Percentiles rank a stretch among this genome's conserved stretches.
These are phyloP conservation scores for Silurus aristotelis DNA, from an alignment of 2,797 vertebrate species.

Conservation along the genomic window DNA sequence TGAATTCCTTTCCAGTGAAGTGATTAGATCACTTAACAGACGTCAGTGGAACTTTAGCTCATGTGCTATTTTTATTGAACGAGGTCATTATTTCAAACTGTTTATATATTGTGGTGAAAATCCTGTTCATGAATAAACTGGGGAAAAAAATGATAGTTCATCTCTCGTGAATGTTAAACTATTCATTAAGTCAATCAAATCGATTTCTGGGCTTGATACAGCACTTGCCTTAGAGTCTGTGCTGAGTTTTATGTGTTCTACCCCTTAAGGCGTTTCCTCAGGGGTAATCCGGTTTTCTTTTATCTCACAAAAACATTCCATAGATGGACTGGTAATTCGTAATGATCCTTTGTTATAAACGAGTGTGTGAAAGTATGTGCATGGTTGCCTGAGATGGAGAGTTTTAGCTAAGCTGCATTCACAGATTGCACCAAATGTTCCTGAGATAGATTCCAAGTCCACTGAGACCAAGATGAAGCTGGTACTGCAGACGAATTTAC, in stretches of 20 bases:
- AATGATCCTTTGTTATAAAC: neutral
- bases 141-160: too few species aligned
- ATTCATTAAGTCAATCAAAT: neutral
- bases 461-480: neutral
- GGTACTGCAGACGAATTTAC: neutral
- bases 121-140: neutral
- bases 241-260: neutral
- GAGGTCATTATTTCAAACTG: conserved; percentile 6
- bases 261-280: too few species aligned
- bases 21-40: neutral
- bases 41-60: conserved; percentile 1
- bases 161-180: neutral
- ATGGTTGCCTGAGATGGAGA: neutral
- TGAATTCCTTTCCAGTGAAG: conserved; percentile 23
- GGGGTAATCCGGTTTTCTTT: neutral
- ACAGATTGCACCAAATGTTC: neutral
- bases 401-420: neutral
- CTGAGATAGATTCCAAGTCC: neutral
- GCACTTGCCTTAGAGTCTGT: neutral
- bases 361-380: neutral
- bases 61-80: conserved; percentile 19
- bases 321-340: neutral
- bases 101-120: neutral
- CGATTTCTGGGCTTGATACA: neutral
- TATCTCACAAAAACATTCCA: neutral